These are phyloP conservation scores for Pangasianodon hypophthalmus DNA, from an alignment of 2,113 vertebrate genomes.

Conservation along the genomic window DNA sequence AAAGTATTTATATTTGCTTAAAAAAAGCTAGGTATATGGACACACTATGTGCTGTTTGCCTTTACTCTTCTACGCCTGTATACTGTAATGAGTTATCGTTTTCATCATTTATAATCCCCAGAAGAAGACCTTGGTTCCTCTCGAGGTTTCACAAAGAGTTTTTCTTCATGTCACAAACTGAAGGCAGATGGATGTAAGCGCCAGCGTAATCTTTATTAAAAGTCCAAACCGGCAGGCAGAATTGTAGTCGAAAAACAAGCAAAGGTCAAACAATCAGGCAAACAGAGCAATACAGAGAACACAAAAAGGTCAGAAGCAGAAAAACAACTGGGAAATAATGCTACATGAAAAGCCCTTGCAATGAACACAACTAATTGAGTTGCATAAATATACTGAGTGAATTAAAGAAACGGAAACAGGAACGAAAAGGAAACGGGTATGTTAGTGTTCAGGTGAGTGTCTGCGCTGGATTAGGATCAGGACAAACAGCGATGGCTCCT, in stretches of 20 bases:
- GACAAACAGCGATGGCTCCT: not conserved
- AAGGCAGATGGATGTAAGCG: not conserved
- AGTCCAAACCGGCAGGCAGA: not conserved
- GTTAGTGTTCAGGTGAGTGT: not conserved
- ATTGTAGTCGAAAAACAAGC: not conserved
- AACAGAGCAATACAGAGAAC: not conserved
- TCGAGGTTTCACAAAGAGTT: not conserved
- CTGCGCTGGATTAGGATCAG: not conserved
- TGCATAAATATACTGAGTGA: not conserved
- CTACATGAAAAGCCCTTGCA: not conserved
- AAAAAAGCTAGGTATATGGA: not conserved
- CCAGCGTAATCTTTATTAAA: not conserved
- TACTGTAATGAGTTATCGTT: not conserved
- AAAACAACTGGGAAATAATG: not conserved
- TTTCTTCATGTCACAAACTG: not conserved
- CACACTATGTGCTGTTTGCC: not conserved
- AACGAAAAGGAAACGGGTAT: not conserved
- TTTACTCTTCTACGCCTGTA: not conserved
- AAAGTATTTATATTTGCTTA: not conserved
- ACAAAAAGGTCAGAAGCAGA: not conserved
- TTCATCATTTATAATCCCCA: not conserved
- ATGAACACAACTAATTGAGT: not conserved
- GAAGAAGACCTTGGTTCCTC: not conserved
- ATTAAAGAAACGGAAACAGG: slow-evolving; percentile 3
- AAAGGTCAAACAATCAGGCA: slow-evolving; percentile 18